Evolutionary conservation across 2,113 vertebrate species (phyloP).

Genomic region (Brienomyrus brachyistius): DNA sequence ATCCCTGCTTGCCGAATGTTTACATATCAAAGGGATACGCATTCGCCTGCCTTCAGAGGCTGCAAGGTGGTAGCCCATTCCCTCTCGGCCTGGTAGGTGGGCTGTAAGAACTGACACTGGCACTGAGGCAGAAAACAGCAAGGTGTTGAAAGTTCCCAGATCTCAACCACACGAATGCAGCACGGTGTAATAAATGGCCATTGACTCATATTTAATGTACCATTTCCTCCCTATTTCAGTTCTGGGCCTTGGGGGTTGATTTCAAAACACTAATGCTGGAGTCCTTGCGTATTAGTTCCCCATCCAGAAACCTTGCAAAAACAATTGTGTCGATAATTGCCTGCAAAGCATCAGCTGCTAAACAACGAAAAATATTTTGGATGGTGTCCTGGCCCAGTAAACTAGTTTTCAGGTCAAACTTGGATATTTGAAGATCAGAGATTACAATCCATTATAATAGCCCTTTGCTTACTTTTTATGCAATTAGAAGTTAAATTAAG

Average conservation of each 20-base stretch:
- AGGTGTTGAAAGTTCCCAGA: conserved; percentile 6
- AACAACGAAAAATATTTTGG: background rate
- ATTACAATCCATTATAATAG: background rate
- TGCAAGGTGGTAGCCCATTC: background rate
- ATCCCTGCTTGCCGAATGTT: background rate
- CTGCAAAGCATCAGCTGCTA: background rate
- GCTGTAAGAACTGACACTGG: background rate
- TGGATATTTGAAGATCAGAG: background rate
- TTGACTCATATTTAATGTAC: conserved; percentile 3
- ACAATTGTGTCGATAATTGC: background rate
- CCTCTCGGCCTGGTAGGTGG: background rate
- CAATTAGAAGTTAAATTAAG: background rate
- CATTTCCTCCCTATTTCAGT: background rate
- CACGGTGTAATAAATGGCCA: background rate
- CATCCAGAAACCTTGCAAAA: background rate
- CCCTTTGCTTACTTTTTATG: background rate
- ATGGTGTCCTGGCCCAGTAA: background rate
- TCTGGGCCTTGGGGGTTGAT: background rate
- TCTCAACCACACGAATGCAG: background rate
- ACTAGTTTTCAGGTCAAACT: background rate
- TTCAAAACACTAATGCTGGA: background rate
- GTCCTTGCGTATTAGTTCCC: background rate
- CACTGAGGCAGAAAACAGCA: background rate
- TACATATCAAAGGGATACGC: background rate
- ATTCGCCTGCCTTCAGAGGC: background rate